phyloP scores from a whole-genome alignment of 2,888 invertebrate species.

The Limenitis arthemis region DNA sequence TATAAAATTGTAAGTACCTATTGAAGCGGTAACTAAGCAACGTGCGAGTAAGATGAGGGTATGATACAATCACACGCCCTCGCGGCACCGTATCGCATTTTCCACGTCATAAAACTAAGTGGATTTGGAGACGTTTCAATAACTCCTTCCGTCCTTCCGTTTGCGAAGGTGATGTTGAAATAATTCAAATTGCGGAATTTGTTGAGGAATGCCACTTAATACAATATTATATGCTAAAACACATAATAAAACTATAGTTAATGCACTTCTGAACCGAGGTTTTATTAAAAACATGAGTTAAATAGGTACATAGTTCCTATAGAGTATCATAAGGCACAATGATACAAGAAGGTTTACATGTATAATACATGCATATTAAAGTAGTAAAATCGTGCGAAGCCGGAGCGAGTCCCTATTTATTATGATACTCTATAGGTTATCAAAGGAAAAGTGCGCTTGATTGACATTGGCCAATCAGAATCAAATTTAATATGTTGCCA shows the following conservation, averaged over 20 bases:
- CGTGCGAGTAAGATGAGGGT: slow-evolving; percentile 27
- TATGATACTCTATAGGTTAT: no score
- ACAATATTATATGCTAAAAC: background rate
- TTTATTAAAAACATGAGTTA: no score
- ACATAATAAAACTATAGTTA: background rate
- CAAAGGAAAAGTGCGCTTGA: no score
- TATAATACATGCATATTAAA: no score
- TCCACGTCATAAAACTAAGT: slow-evolving; percentile 64
- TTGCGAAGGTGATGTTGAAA: slow-evolving; percentile 29
- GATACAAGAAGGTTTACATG: no score
- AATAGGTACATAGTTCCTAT: no score
- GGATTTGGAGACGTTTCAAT: slow-evolving; percentile 64
- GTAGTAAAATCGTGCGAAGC: no score
- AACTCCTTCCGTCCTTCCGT: slow-evolving; percentile 39
- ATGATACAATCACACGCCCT: slow-evolving; percentile 30
- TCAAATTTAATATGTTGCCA: no score
- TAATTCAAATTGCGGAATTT: slow-evolving; percentile 3
- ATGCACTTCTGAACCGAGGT: background rate
- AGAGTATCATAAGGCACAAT: no score
- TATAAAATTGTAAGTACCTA: background rate
- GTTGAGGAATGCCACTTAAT: slow-evolving; percentile 1
- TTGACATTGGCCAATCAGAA: no score
- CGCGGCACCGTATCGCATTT: slow-evolving; percentile 49
- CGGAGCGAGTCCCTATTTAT: no score
- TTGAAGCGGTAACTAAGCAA: slow-evolving; percentile 26